Percentiles rank a stretch among this genome's conserved stretches.
Conservation (phyloP, 2,797 vertebrate genomes). For the Enteromius thamalakanensis region DNA sequence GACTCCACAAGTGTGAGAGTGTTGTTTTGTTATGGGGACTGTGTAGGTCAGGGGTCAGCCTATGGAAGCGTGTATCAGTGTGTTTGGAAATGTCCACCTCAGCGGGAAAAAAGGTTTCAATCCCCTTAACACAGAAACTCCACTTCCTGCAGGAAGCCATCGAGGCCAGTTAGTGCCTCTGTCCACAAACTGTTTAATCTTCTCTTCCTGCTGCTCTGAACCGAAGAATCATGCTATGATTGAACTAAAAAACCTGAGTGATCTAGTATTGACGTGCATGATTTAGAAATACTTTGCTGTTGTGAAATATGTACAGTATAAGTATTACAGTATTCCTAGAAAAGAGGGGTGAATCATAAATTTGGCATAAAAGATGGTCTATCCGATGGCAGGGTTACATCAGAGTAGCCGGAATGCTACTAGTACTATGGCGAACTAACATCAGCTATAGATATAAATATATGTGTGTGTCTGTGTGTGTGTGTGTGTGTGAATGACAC, state of each 20-base stretch:
- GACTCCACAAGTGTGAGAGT: conserved; percentile 22
- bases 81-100: conserved; percentile 70
- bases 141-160: conserved; percentile 76
- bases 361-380: background rate
- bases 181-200: conserved; percentile 51
- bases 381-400: background rate
- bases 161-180: conserved; percentile 61
- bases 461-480: background rate
- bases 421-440: background rate
- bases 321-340: conserved; percentile 16
- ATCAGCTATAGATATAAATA: background rate
- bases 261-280: background rate
- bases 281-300: background rate
- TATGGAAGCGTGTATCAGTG: conserved; percentile 42
- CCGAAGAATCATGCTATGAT: background rate
- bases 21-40: conserved; percentile 3
- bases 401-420: background rate
- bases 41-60: conserved; percentile 33
- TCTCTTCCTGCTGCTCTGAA: conserved; percentile 63
- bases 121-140: conserved; percentile 66
- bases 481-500: background rate
- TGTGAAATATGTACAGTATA: conserved; percentile 6
- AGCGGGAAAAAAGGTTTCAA: conserved; percentile 74
- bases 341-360: conserved; percentile 15
- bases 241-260: background rate